Conservation (phyloP, 2,888 invertebrate species). For the Ceratothoa steindachneri region DNA sequence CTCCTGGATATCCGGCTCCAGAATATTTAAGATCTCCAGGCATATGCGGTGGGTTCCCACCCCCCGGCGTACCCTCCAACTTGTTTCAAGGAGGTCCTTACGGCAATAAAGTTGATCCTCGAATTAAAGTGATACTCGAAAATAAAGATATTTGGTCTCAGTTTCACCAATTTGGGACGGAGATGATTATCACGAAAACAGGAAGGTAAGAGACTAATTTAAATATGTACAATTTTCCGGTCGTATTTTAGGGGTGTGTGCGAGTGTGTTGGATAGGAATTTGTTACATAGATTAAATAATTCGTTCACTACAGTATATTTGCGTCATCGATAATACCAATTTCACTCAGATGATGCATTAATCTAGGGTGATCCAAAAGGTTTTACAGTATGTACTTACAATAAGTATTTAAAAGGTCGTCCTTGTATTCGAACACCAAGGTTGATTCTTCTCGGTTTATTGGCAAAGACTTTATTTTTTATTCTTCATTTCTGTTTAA, state of each 20-base stretch:
- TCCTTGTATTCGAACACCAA: too few species aligned
- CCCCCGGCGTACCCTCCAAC: background rate
- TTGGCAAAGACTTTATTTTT: too few species aligned
- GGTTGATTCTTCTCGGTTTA: too few species aligned
- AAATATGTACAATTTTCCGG: background rate
- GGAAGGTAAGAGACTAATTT: constrained; percentile 52
- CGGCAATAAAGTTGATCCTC: constrained; percentile 43
- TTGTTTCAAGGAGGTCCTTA: background rate
- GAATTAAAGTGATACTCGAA: constrained; percentile 51
- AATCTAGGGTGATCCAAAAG: too few species aligned
- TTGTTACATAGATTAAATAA: background rate
- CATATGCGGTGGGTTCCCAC: background rate
- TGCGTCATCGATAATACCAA: too few species aligned
- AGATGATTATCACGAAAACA: constrained; percentile 58
- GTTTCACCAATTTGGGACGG: constrained; percentile 55
- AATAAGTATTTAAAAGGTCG: too few species aligned
- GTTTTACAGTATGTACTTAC: too few species aligned
- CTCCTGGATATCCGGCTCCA: background rate
- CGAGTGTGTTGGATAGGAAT: background rate
- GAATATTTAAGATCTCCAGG: background rate
- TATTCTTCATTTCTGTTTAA: too few species aligned
- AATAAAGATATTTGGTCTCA: constrained; percentile 55
- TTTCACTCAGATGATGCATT: too few species aligned
- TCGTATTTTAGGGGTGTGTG: too few species aligned
- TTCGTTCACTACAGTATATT: background rate